Evolutionary conservation across 2,888 invertebrate genomes (phyloP), one percentile per base, ranked within the genome.

Genomic region (Eupithecia inturbata): DNA sequence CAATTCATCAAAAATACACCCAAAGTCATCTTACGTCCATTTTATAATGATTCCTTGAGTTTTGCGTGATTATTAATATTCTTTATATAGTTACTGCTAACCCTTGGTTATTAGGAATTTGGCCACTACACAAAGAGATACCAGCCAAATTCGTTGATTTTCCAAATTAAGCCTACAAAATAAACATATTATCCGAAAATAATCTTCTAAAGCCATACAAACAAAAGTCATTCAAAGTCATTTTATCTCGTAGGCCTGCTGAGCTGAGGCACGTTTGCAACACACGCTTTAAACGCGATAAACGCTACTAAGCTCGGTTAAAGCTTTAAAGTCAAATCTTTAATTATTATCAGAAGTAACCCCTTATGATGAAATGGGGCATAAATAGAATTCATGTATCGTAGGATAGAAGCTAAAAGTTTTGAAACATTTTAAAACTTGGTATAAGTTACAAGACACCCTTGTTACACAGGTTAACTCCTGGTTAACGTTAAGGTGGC

Each of bases 211-310:
- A 74, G 68, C 74, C 69, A 70, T 53, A 39, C 66, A 75, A 71
- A 76, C 67, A 72, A 79, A 83, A 80, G 73, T 78, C 80, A 84
- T 84, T 82, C 80, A 78, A 84, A 84, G 78, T 84, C 81, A 64
- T 64, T 64, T 57, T 64, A 64, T 36, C 68, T 64, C 49, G 63
- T 33, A 33, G 71, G 62, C 53, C 14, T 33, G 31, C 63, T 63
- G n/a, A 33, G 33, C 10, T 26, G 57, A 57, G 26, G 57, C 26
- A 4, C 26, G 57, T 3, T 26, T 57, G 0, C 5, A 26, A 12
- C 26, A 26, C 12, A 22, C 22, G 1, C 26, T 4, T 57, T 57
- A 26, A 57, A 57, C 26, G 26, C 57, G 14, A 57, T 57, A 12
- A 26, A 57, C 22, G 26, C 22, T 57, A 14, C 57, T 57, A 1